These are phyloP conservation scores for Drosophila mauritiana DNA, from an alignment of 1,140 invertebrate genomes.

Conservation along the genomic window DNA sequence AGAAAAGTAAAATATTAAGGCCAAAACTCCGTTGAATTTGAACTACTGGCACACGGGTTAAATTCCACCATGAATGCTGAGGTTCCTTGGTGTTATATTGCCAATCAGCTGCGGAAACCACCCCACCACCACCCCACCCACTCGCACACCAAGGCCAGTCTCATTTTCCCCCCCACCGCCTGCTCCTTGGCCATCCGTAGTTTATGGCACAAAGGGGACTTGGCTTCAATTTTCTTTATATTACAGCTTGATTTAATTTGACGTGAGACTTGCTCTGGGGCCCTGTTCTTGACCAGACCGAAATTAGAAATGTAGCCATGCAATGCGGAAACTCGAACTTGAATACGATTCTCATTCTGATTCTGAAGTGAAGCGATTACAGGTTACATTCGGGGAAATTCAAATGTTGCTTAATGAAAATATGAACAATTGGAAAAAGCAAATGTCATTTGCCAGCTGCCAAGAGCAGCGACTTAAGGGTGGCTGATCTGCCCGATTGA, in stretches of 20 bases:
- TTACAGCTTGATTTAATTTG: slow-evolving; percentile 82
- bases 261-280: slow-evolving; percentile 77
- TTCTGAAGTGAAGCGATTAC: slow-evolving; percentile 43
- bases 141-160: neutral
- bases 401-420: slow-evolving; percentile 71
- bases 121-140: neutral
- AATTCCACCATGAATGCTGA: neutral
- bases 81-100: slow-evolving; percentile 59
- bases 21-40: neutral
- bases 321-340: neutral
- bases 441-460: slow-evolving; percentile 78
- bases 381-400: slow-evolving; percentile 47
- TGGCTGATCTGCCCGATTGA: slow-evolving; percentile 67
- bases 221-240: slow-evolving; percentile 83
- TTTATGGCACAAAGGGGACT: slow-evolving; percentile 78
- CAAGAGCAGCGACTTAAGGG: slow-evolving; percentile 41
- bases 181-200: slow-evolving; percentile 27
- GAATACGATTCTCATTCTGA: slow-evolving; percentile 9
- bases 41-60: slow-evolving; percentile 24
- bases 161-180: neutral
- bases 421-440: slow-evolving; percentile 69
- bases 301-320: slow-evolving; percentile 56
- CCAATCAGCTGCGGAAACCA: slow-evolving; percentile 52
- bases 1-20: neutral
- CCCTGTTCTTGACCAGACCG: slow-evolving; percentile 54